phyloP scores from a whole-genome alignment of 2,797 vertebrate species.

The Acipenser ruthenus region DNA sequence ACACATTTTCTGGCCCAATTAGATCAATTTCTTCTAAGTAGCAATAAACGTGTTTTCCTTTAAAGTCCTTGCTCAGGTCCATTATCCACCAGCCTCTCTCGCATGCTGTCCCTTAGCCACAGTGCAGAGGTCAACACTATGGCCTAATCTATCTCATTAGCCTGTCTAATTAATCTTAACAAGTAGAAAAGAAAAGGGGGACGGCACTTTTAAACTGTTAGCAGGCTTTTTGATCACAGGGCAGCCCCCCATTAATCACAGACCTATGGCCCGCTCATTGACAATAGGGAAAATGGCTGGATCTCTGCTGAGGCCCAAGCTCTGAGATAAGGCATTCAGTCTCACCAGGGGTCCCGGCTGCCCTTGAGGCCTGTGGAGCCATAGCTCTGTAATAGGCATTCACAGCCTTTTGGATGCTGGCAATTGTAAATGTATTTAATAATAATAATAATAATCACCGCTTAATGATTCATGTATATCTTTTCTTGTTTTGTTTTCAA shows the following conservation, averaged over 20 bases:
- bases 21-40: constrained; percentile 99
- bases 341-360: constrained; percentile 33
- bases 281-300: constrained; percentile 54
- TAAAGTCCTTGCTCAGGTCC: constrained; percentile 78
- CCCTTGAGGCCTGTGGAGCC: constrained; percentile 30
- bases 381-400: constrained; percentile 18
- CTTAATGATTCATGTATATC: too few species aligned
- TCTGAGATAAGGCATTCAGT: constrained; percentile 28
- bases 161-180: constrained; percentile 73
- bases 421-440: too few species aligned
- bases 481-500: too few species aligned
- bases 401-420: background rate
- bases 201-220: constrained; percentile 66
- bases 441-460: too few species aligned
- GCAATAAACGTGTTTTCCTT: constrained; percentile 98
- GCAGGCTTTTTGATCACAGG: constrained; percentile 64
- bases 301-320: constrained; percentile 42
- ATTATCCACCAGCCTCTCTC: constrained; percentile 72
- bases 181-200: constrained; percentile 23
- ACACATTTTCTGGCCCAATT: constrained; percentile 87
- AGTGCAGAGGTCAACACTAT: constrained; percentile 67
- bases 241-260: constrained; percentile 77
- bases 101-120: constrained; percentile 65
- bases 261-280: constrained; percentile 46
- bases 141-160: constrained; percentile 79